Base-by-base conservation (phyloP, 2,113 vertebrate genomes). In the Raphicerus campestris region DNA sequence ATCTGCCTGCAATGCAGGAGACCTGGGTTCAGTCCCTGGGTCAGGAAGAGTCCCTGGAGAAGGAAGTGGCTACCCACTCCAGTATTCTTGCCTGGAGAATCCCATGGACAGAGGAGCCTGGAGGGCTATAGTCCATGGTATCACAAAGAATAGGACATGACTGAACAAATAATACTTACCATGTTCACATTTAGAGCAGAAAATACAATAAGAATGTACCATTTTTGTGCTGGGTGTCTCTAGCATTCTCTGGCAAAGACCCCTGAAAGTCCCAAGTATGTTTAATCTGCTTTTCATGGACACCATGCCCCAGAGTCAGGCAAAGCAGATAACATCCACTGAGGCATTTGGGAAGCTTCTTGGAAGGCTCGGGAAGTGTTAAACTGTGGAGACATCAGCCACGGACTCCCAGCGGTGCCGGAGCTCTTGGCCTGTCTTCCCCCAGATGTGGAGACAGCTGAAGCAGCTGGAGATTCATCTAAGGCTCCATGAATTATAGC, bases 381-480 rank as follows among this genome's bases (percentile, higher is more conserved):
- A 32, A 49, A 11, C 35, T 13, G 20, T 10, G 8, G 70, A 93
- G 73, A n/a, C 82, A 63, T 53, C 61, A 7, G n/a, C n/a, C 20
- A 22, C 15, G 32, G 85, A 51, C 51, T 80, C 60, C 78, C 22
- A 77, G 73, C 7, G 24, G 58, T 66, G 15, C 83, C 42, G 19
- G 56, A 70, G n/a, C 82, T 45, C 70, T 61, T 85, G 10, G 66
- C 53, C 30, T 24, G 2, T 90, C 87, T 94, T 70, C 60, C 70
- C 75, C 96, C 94, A 97, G 87, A 97, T 94, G 85, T 92, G 60
- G 89, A 94, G 93, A 95, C 78, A 60, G 78, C 89, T 88, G 91
- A 92, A 89, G 84, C 92, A 86, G 91, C 94, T 97, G 81, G 92
- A 97, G 66, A 78, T 28, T 70, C 96, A 92, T 87, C 90, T 86